These are phyloP conservation scores for Keiferia lycopersicella DNA, from an alignment of 2,888 invertebrate genomes.

Conservation along the genomic window DNA sequence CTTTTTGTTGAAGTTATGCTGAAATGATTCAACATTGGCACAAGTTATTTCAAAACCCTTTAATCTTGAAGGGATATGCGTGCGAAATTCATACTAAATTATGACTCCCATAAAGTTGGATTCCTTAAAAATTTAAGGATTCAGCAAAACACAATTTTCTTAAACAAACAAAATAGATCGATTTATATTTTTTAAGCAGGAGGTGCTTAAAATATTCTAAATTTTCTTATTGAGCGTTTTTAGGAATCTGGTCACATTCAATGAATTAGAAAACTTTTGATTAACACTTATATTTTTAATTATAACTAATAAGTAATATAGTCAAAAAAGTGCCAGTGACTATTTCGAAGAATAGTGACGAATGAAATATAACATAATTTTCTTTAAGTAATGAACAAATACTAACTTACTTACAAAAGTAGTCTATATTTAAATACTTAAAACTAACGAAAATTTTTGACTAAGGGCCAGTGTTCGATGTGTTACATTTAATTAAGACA, in stretches of 20 bases:
- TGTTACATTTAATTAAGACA: constrained; percentile 42
- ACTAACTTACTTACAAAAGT: constrained; percentile 42
- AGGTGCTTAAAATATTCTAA: constrained; percentile 29
- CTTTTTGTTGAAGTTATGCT: background rate
- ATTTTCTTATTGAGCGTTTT: constrained; percentile 48
- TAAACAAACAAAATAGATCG: background rate
- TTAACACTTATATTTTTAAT: constrained; percentile 41
- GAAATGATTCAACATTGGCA: constrained; percentile 15
- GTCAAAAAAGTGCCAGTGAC: constrained; percentile 53
- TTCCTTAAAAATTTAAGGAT: background rate
- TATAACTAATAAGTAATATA: constrained; percentile 34
- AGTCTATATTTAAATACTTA: constrained; percentile 66
- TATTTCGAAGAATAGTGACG: constrained; percentile 34
- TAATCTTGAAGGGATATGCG: background rate
- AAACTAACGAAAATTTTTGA: constrained; percentile 72
- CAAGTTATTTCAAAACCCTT: constrained; percentile 10
- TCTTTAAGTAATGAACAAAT: constrained; percentile 36
- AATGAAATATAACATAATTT: constrained; percentile 28
- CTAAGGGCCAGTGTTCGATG: constrained; percentile 76
- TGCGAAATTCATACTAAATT: constrained; percentile 7
- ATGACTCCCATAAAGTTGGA: background rate
- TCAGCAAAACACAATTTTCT: background rate
- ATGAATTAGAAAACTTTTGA: constrained; percentile 37
- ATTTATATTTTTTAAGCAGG: constrained; percentile 15
- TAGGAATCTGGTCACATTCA: constrained; percentile 27